phyloP scores from a whole-genome alignment of 2,113 vertebrate species.

The Phrynocephalus versicolor region DNA sequence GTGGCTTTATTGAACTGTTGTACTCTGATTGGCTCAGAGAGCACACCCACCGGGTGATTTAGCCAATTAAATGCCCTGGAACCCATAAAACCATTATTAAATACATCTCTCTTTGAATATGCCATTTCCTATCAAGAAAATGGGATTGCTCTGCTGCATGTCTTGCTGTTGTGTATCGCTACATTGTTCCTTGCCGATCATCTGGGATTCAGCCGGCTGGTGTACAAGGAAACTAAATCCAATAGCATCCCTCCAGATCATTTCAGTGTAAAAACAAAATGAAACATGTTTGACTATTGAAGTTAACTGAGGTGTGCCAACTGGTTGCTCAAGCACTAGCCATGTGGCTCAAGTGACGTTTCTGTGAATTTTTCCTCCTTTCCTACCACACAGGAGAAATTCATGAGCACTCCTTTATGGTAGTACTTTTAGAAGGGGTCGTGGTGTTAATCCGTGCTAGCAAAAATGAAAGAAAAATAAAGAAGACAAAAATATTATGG shows the following conservation, averaged over 20 bases:
- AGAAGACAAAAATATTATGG: too few species aligned
- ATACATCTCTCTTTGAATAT: constrained; percentile 50
- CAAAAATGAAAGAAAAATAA: too few species aligned
- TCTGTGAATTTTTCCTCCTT: neutral
- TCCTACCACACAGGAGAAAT: neutral
- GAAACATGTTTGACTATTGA: constrained; percentile 25
- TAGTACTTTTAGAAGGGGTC: neutral
- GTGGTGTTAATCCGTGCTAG: too few species aligned
- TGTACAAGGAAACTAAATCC: constrained; percentile 38
- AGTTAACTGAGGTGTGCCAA: neutral
- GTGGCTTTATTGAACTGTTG: constrained; percentile 55
- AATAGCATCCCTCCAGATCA: constrained; percentile 2
- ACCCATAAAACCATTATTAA: constrained; percentile 51
- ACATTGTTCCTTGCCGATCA: neutral
- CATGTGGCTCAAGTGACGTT: constrained; percentile 4
- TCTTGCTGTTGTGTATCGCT: constrained; percentile 39
- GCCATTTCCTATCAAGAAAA: constrained; percentile 59
- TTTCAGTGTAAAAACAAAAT: neutral
- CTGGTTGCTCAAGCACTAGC: constrained; percentile 12
- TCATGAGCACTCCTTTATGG: neutral
- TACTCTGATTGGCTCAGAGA: constrained; percentile 49
- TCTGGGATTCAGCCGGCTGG: constrained; percentile 26
- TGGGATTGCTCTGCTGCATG: constrained; percentile 46
- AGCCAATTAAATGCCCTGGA: constrained; percentile 58
- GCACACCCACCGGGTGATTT: constrained; percentile 58